Evolutionary conservation across 2,888 invertebrate species (phyloP), one percentile per base, ranked within the genome.

Genomic region (Melanotus villosus): DNA sequence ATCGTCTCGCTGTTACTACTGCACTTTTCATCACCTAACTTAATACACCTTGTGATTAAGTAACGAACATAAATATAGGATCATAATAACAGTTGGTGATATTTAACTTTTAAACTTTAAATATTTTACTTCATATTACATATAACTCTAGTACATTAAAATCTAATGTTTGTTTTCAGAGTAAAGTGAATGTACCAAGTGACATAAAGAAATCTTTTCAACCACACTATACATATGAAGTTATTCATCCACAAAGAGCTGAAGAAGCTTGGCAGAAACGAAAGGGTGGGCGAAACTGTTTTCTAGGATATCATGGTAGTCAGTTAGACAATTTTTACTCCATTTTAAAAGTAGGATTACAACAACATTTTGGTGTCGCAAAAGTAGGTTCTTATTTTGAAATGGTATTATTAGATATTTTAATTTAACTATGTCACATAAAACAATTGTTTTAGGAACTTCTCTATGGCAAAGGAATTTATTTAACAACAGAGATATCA

Each of bases 251-350:
- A 0, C 82, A 84, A 63, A 88, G 88, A 77, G 83, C 87, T 6
- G 91, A 91, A 82, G 82, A 85, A 45, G 88, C 87, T 77, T 92
- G 91, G 90, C 86, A 86, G 75, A 86, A 86, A 63, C 77, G 89
- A 59, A 84, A 88, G 3, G 86, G 87, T 76, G 86, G 86, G 64
- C 86, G 87, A 79, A 87, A 85, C 62, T 86, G 90, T 0, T 88
- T 92, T 78, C 71, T 78, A 50, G 94, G 93, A 1, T 95, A 91
- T 81, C 94, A 95, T 81, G 95, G 95, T 30, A 94, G 92, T 81
- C 88, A 91, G 65, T 84, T 94, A 71, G 94, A 94, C 81, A 92
- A 94, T 80, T 93, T 95, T 80, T 92, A 93, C 84, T 92, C 93
- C 0, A 93, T 94, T 74, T 82, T 94, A 62, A 90, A 92, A 83